Conservation (phyloP, 2,888 invertebrate genomes). For the Eurytoma californica region DNA sequence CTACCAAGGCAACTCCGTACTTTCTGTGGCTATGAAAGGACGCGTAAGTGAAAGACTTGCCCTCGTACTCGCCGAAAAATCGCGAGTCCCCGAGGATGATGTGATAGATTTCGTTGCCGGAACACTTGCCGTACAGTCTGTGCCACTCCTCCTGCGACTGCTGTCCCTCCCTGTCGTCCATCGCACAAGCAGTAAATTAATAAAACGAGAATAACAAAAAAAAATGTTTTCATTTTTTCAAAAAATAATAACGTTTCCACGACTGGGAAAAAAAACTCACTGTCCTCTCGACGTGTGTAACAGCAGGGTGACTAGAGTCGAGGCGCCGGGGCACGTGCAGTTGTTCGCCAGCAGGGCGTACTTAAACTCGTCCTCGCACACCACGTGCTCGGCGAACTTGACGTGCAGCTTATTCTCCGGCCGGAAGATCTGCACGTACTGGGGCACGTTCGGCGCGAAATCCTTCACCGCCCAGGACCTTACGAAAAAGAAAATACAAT, state of each 20-base stretch:
- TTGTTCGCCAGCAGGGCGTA: constrained; percentile 98
- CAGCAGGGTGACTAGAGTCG: constrained; percentile 95
- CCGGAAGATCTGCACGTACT: constrained; percentile 98
- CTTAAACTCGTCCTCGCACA: constrained; percentile 99
- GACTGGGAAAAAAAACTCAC: constrained; percentile 81
- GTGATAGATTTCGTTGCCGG: constrained; percentile 99
- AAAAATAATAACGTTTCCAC: background rate
- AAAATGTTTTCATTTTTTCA: background rate
- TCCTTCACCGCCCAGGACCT: constrained; percentile 99
- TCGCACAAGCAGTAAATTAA: background rate
- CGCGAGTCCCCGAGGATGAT: constrained; percentile 95
- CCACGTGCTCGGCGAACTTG: constrained; percentile 98
- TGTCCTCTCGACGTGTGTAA: constrained; percentile 98
- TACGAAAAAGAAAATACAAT: constrained; percentile 20
- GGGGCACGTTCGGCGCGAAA: constrained; percentile 96
- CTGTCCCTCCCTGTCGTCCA: constrained; percentile 87
- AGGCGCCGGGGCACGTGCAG: constrained; percentile 98
- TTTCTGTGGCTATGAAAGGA: constrained; percentile 99
- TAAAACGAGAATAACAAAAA: background rate
- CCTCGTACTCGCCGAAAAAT: constrained; percentile 98
- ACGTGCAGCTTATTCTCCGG: constrained; percentile 99
- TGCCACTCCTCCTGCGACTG: constrained; percentile 99
- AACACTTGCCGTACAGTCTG: constrained; percentile 97
- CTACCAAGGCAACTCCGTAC: constrained; percentile 97
- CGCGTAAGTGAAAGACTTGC: constrained; percentile 99